Percentiles rank a stretch among this genome's conserved stretches.
These are phyloP conservation scores for Pseudotriccus pelzelni DNA, from an alignment of 2,797 vertebrate genomes.

Conservation along the genomic window DNA sequence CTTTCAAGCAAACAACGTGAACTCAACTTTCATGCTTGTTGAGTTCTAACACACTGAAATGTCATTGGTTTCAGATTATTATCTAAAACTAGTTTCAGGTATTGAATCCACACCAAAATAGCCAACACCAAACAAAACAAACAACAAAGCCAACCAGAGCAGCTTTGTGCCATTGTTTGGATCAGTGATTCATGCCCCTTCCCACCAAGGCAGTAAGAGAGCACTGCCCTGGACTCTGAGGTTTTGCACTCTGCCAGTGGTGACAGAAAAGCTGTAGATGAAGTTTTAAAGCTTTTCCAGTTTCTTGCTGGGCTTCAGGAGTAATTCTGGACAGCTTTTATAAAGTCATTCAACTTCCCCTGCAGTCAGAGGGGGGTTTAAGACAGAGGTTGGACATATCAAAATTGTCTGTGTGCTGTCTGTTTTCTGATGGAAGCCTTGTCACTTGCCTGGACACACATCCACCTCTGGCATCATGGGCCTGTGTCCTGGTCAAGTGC, in stretches of 20 bases:
- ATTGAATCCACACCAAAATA: neutral
- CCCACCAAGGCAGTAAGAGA: neutral
- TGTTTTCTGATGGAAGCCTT: neutral
- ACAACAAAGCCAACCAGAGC: neutral
- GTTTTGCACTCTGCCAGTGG: neutral
- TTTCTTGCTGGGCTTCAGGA: neutral
- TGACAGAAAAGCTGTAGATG: neutral
- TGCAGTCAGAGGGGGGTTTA: neutral
- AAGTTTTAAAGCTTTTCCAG: neutral
- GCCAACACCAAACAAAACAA: neutral
- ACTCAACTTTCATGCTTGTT: neutral
- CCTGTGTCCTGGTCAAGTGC: neutral
- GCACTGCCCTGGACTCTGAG: neutral
- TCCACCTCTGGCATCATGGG: neutral
- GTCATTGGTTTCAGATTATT: neutral
- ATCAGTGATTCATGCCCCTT: neutral
- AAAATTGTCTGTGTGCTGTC: neutral
- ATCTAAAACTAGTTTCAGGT: neutral
- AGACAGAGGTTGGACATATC: neutral
- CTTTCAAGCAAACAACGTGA: neutral
- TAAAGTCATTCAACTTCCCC: neutral
- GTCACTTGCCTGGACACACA: fast-evolving
- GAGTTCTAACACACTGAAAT: neutral
- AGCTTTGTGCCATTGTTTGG: neutral
- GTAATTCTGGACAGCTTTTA: neutral